Conservation (phyloP, 2,113 vertebrate species). For the Xenopus tropicalis region UCB_Xtro_10.0 CM004448.2:99020501-99021000, state of each 20-base stretch:
- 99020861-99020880: no score
- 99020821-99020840: no score
- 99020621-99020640: constrained; percentile 91
- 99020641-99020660: constrained; percentile 96
- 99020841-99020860: no score
- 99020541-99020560: constrained; percentile 4
- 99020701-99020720: constrained; percentile 96
- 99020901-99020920: no score
- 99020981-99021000: no score
- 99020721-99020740: constrained; percentile 87
- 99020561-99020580: constrained; percentile 85
- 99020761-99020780: background rate
- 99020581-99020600: constrained; percentile 95
- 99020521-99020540: constrained; percentile 2
- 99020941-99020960: no score
- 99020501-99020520: constrained; percentile 12
- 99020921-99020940: no score
- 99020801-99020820: background rate
- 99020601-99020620: constrained; percentile 97
- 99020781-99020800: background rate
- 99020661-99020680: constrained; percentile 95
- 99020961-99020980: no score
- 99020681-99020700: constrained; percentile 98
- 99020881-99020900: no score
- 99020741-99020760: constrained; percentile 64